phyloP scores from a whole-genome alignment of 2,797 vertebrate species.

The Scolopax bukidnonensis region DNA sequence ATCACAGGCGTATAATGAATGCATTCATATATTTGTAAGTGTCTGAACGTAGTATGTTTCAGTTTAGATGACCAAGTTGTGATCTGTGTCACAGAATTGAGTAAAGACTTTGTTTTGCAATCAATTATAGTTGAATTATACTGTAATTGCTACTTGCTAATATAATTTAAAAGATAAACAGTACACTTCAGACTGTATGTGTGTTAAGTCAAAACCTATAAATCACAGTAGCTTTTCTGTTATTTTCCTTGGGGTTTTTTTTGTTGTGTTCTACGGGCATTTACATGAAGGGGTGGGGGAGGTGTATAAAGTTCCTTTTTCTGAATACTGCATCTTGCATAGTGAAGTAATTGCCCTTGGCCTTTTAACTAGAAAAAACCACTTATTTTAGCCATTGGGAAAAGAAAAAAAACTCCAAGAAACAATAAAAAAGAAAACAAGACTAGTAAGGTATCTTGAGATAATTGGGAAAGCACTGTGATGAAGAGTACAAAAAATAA shows the following conservation, averaged over 20 bases:
- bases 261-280: background rate
- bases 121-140: background rate
- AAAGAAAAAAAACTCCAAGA: background rate
- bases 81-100: background rate
- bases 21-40: accelerated
- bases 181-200: background rate
- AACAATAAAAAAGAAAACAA: background rate
- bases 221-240: background rate
- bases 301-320: background rate
- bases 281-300: background rate
- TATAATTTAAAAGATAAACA: background rate
- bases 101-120: background rate
- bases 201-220: background rate
- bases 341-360: background rate
- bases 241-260: background rate
- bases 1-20: background rate
- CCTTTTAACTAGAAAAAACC: background rate
- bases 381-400: background rate
- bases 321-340: background rate
- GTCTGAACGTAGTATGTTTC: background rate
- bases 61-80: background rate
- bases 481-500: background rate
- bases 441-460: background rate
- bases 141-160: background rate
- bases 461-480: background rate